Base-by-base conservation (phyloP, 2,797 vertebrate genomes). In the Epinephelus coioides region DNA sequence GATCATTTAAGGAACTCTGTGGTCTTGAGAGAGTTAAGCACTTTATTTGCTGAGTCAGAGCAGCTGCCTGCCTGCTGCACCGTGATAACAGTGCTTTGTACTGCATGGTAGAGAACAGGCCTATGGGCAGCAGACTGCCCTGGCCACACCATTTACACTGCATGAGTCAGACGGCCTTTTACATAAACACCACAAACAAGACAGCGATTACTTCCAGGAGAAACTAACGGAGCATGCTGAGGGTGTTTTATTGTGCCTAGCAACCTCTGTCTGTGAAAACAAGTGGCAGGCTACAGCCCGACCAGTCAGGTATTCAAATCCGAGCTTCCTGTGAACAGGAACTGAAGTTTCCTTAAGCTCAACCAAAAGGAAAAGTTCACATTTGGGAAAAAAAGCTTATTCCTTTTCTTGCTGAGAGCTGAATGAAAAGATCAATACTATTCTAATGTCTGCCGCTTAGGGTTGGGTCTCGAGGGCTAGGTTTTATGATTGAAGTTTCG, bases 41-140 rank as follows among this genome's bases (percentile, higher is more conserved):
- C 27, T 65, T 50, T 46, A 46, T 84, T 65, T 90, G 89, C 78
- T 86, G 87, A 92, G 87, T 92, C 88, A 83, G 66, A 84, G 75
- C 70, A 47, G 82, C 79, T 21, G 53, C 47, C 73, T 50, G 55
- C 73, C 72, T 69, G 78, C 83, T 72, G 86, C 70, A 50, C 23
- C 47, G 18, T 34, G 79, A 92, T 85, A 90, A 86, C 78, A 51
- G 68, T 57, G 82, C 83, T 83, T 75, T 74, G 80, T 79, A 73
- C 73, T 76, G 60, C 5, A 1, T 3, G 62, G 30, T 38, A 27
- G 72, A 78, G 77, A 86, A 79, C 67, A 50, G 56, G 78, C 75
- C 64, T 38, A 6, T 10, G 12, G 59, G 65, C 68, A 47, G 65
- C 76, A 62, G 68, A 23, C 18, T 21, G 55, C n/a, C 46, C 55